Percentiles rank a stretch among this genome's conserved stretches.
These are phyloP conservation scores for Tachuris rubrigastra DNA, from an alignment of 2,113 vertebrate species.

Conservation along the genomic window DNA sequence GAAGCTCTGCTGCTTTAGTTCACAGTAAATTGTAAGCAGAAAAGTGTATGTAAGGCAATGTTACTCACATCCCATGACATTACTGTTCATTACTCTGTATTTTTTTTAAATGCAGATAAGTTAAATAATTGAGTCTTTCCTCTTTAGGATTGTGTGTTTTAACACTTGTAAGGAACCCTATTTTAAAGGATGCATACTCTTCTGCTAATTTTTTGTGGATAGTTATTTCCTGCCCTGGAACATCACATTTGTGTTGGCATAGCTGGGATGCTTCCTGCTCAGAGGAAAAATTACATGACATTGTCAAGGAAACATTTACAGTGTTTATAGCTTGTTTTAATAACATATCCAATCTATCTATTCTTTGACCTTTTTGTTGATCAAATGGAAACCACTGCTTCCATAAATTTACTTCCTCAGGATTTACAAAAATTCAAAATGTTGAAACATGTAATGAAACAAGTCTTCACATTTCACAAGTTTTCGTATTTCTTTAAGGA, in stretches of 20 bases:
- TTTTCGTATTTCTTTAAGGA: neutral
- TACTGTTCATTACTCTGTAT: neutral
- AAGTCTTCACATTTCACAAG: neutral
- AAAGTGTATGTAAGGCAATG: neutral
- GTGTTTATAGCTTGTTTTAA: slow-evolving; percentile 31
- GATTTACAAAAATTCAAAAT: neutral
- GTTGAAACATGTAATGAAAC: neutral
- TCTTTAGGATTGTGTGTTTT: neutral
- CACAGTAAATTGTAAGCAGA: neutral
- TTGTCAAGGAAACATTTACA: slow-evolving; percentile 46
- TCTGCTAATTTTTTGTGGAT: neutral
- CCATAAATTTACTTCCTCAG: neutral
- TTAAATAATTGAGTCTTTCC: neutral
- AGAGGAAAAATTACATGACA: slow-evolving; percentile 5
- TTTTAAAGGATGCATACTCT: neutral
- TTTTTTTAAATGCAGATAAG: neutral
- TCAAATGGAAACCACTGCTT: neutral
- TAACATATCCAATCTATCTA: neutral
- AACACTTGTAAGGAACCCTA: neutral
- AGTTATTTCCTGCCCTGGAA: neutral
- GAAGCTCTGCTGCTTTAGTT: neutral
- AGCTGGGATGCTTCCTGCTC: neutral
- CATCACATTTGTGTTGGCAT: neutral
- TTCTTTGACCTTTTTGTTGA: slow-evolving; percentile 14
- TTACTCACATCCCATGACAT: neutral